Percentiles rank a stretch among this genome's conserved stretches.
Evolutionary conservation across 2,113 vertebrate genomes (phyloP).

Genomic region (Myotis davidii): DNA sequence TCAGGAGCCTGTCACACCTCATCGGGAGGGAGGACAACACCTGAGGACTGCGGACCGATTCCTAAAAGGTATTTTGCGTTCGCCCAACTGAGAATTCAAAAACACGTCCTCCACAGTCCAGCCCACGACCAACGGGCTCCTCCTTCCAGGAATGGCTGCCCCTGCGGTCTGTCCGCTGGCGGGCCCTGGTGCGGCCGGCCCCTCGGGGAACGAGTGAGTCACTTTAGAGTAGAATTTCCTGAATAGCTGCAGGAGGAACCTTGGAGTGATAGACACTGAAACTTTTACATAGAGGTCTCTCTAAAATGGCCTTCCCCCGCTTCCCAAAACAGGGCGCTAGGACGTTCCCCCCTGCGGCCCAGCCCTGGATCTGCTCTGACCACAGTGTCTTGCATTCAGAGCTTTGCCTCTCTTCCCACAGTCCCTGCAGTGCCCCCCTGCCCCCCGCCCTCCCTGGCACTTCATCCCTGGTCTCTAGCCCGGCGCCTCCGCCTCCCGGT

Average conservation of each 20-base stretch:
- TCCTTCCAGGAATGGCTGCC: conserved; percentile 40
- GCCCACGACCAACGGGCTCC: background rate
- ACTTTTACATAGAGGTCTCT: conserved; percentile 35
- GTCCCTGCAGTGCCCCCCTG: fast-evolving
- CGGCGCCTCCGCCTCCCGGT: background rate
- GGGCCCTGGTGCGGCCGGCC: background rate
- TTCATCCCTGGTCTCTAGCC: background rate
- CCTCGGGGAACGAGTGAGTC: conserved; percentile 61
- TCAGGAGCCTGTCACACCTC: background rate
- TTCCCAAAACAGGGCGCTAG: background rate
- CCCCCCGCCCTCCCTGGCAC: background rate
- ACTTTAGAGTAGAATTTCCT: conserved; percentile 53
- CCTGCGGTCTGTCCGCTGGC: background rate
- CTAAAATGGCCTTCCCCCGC: background rate
- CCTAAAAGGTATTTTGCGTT: conserved; percentile 16
- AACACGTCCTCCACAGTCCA: background rate
- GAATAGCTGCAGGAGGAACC: background rate
- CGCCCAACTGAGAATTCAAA: background rate
- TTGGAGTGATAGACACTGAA: background rate
- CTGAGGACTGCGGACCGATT: background rate
- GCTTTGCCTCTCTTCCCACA: background rate
- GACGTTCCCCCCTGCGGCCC: too few relatives aligned
- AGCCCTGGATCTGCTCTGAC: too few relatives aligned
- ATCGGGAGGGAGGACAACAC: background rate
- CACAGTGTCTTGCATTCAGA: background rate